Percentiles rank a stretch among this genome's conserved stretches.
Evolutionary conservation across 2,113 vertebrate species (phyloP).

Genomic region (Erinaceus europaeus): DNA sequence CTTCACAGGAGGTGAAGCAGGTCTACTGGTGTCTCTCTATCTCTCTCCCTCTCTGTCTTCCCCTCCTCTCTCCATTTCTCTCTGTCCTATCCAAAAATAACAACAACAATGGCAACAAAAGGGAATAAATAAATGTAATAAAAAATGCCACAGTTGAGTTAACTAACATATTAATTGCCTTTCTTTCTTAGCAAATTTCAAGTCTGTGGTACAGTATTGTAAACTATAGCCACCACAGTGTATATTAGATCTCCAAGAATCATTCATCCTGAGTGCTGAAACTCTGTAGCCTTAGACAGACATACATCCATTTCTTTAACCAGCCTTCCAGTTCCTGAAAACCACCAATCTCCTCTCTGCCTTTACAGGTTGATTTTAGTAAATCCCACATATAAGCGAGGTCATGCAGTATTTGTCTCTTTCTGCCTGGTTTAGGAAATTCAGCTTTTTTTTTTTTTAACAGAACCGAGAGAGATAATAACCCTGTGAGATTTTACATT

Average conservation of each 20-base stretch:
- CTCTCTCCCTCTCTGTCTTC: too few relatives aligned
- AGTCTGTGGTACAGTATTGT: not conserved
- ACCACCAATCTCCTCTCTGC: not conserved
- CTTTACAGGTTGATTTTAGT: not conserved
- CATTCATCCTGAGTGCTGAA: not conserved
- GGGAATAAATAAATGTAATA: not conserved
- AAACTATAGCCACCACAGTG: not conserved
- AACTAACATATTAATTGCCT: not conserved
- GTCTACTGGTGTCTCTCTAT: too few relatives aligned
- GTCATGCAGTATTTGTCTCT: not conserved
- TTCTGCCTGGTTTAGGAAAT: not conserved
- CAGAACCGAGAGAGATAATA: not conserved
- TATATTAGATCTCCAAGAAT: not conserved
- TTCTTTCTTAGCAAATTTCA: not conserved
- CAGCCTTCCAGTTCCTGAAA: not conserved
- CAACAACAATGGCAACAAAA: not conserved
- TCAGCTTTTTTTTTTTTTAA: slow-evolving; percentile 20
- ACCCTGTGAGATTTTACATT: slow-evolving; percentile 24
- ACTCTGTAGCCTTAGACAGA: not conserved
- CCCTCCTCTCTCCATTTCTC: too few relatives aligned
- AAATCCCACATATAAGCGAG: not conserved
- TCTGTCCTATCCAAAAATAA: not conserved
- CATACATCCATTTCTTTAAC: not conserved
- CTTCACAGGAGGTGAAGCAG: too few relatives aligned
- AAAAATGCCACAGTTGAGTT: not conserved